Base-by-base conservation (phyloP, 2,113 vertebrate species). In the Morone saxatilis region DNA sequence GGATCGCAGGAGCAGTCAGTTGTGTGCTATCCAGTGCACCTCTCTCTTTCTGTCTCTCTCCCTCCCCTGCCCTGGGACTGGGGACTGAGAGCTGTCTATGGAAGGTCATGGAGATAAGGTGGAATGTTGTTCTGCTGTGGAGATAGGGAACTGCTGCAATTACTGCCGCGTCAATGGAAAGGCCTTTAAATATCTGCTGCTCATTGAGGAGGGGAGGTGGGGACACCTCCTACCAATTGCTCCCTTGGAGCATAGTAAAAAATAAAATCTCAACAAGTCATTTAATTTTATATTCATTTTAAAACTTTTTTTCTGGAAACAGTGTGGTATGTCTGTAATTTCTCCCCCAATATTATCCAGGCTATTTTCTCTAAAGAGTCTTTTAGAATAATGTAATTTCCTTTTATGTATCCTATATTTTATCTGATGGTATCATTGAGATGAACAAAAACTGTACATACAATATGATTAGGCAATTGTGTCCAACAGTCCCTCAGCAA, bases 71-170 rank as follows among this genome's bases (percentile, higher is more conserved):
- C 56, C 76, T 60, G 82, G 78, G 82, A 82, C 73, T 0, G 3
- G 80, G 59, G 78, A 84, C 60, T 47, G 77, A 91, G 82, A 78
- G 59, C 86, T 78, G 81, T 86, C 65, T 69, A 36, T 68, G 82
- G 91, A 94, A 95, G 92, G 94, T 94, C 89, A 88, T 83, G 66
- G 68, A 90, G 93, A 93, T 92, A 94, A 94, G 82, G 80, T 78
- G 73, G 61, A 85, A 86, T 83, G 77, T 78, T 83, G 83, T 91
- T 91, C 74, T 43, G 74, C 54, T 70, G 66, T 25, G 74, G 62
- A 88, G 88, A 92, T 90, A 87, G 78, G 45, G 65, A 81, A 77
- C 78, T 67, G 81, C 74, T 7, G 63, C 87, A 90, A 86, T 93
- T 91, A 91, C 78, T 70, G 36, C 65, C 36, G 4, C 80, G 40